Percentiles rank a stretch among this genome's conserved stretches.
phyloP scores from a whole-genome alignment of 2,113 vertebrate genomes.

The Carassius gibelio region DNA sequence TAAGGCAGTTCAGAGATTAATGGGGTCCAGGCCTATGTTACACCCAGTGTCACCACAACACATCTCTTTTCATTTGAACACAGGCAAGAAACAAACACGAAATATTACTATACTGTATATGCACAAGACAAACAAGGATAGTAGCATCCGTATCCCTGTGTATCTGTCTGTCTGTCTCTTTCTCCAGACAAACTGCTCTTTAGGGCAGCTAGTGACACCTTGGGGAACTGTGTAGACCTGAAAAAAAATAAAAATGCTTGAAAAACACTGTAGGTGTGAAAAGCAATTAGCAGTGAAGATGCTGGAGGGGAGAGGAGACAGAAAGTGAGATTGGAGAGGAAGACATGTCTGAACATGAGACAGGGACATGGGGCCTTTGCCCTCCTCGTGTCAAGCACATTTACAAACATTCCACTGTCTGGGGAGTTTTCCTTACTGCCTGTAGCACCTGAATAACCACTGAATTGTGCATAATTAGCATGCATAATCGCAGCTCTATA shows the following conservation, averaged over 20 bases:
- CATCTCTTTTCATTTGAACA: not conserved
- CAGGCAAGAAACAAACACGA: not conserved
- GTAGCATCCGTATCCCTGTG: constrained; percentile 9
- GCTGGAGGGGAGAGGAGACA: constrained; percentile 25
- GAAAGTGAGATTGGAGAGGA: not conserved
- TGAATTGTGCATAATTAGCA: constrained; percentile 18
- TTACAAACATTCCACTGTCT: constrained; percentile 21
- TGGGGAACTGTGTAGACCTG: constrained; percentile 56
- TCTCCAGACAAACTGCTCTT: constrained; percentile 37
- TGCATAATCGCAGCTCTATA: constrained; percentile 24
- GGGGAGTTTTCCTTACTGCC: constrained; percentile 1
- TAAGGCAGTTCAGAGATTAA: constrained; percentile 7
- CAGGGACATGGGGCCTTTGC: constrained; percentile 23
- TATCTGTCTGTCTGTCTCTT: not conserved
- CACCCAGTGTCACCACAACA: not conserved
- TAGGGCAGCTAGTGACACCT: constrained; percentile 34
- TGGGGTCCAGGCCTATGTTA: not conserved
- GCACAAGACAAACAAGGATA: not conserved
- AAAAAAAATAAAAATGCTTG: constrained; percentile 47
- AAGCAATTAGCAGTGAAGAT: constrained; percentile 72
- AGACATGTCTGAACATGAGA: constrained; percentile 41
- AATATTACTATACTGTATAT: too few species aligned
- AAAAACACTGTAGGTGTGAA: constrained; percentile 74
- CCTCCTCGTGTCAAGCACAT: constrained; percentile 16
- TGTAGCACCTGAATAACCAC: constrained; percentile 19